Evolutionary conservation across 2,888 invertebrate genomes (phyloP).

Genomic region (Andrena dorsata): DNA sequence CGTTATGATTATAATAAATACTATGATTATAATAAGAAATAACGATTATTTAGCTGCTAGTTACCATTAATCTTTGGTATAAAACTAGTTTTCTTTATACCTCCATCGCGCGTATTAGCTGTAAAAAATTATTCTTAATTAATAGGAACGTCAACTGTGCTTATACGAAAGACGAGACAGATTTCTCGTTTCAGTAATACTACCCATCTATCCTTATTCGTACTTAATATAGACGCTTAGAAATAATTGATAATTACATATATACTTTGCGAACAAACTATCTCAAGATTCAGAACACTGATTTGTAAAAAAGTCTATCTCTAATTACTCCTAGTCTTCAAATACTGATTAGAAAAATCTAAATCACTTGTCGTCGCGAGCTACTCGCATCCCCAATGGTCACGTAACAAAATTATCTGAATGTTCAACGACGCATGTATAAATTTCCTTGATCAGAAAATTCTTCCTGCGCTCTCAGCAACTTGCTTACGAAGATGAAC

Average conservation of each 20-base stretch:
- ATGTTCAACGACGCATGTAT: background rate
- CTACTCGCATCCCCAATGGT: background rate
- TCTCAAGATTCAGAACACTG: slow-evolving; percentile 24
- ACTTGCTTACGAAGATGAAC: slow-evolving; percentile 23
- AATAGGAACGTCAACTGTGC: slow-evolving; percentile 14
- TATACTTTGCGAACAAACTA: slow-evolving; percentile 15
- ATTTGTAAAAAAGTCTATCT: slow-evolving; percentile 17
- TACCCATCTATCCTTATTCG: background rate
- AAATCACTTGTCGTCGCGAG: background rate
- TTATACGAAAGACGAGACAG: slow-evolving; percentile 9
- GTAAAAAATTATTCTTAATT: background rate
- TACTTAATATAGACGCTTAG: slow-evolving; percentile 12
- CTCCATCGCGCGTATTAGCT: background rate
- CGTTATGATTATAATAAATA: slow-evolving; percentile 32
- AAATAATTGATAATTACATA: slow-evolving; percentile 23
- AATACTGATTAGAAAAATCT: slow-evolving; percentile 45
- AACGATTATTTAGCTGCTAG: slow-evolving; percentile 18
- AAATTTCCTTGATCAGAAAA: slow-evolving; percentile 11
- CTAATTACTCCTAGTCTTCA: background rate
- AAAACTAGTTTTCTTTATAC: slow-evolving; percentile 21
- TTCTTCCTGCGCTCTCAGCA: background rate
- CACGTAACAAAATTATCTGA: background rate
- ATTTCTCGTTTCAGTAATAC: background rate
- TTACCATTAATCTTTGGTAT: slow-evolving; percentile 38
- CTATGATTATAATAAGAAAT: slow-evolving; percentile 24